phyloP scores from a whole-genome alignment of 2,797 vertebrate species.

The Pseudochromis fuscus region DNA sequence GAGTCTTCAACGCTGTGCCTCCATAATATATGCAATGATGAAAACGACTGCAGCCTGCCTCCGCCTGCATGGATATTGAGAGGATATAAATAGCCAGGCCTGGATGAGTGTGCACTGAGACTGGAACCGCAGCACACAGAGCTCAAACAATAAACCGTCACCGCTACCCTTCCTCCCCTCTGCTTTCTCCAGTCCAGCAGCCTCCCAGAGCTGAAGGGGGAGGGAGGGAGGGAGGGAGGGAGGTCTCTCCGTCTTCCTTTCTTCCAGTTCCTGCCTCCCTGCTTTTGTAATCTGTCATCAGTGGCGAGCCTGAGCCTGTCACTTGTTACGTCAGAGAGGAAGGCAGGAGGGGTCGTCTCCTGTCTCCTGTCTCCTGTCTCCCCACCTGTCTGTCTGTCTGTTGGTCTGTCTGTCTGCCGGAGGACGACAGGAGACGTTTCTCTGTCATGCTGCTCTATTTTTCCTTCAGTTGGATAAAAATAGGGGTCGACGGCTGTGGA shows the following conservation, averaged over 20 bases:
- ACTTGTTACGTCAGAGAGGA: conserved; percentile 64
- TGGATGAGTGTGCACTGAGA: conserved; percentile 65
- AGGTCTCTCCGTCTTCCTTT: conserved; percentile 70
- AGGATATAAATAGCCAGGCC: conserved; percentile 80
- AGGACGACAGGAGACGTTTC: conserved; percentile 46
- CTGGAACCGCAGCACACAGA: conserved; percentile 70
- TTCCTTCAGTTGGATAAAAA: conserved; percentile 51
- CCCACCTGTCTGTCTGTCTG: conserved; percentile 51
- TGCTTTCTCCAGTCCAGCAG: conserved; percentile 65
- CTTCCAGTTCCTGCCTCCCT: conserved; percentile 74
- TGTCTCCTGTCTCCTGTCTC: conserved; percentile 50
- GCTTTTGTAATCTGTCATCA: conserved; percentile 72
- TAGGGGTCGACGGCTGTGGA: conserved; percentile 23
- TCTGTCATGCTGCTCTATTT: conserved; percentile 41
- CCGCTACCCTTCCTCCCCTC: conserved; percentile 71
- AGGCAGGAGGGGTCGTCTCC: conserved; percentile 27
- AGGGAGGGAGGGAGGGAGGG: background rate
- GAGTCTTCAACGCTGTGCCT: conserved; percentile 41
- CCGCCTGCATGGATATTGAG: conserved; percentile 74
- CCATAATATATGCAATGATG: conserved; percentile 71
- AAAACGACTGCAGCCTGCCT: conserved; percentile 70
- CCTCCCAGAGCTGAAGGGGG: conserved; percentile 50
- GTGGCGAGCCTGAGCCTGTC: conserved; percentile 47
- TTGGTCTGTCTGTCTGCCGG: conserved; percentile 31
- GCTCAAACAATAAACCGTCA: conserved; percentile 80